Evolutionary conservation across 92 coral and sea anemone species (phyloP), one percentile per base, ranked within the genome.

Genomic region (Zoanthus sociatus): DNA sequence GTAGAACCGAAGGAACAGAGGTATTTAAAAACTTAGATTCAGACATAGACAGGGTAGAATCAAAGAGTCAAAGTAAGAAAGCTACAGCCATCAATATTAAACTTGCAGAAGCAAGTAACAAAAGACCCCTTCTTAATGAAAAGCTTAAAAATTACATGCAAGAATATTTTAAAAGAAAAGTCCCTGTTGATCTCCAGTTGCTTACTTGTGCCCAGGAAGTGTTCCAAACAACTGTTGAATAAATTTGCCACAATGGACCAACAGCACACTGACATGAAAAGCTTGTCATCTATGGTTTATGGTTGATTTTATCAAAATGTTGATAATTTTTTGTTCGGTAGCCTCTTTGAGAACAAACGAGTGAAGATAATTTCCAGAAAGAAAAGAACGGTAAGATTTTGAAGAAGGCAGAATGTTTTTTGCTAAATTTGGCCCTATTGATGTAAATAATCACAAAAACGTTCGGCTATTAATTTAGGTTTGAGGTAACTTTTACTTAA

Each of bases 61-160:
- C 63, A 56, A 15, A 56, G 63, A 56, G 63, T 56, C 63, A 1
- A 56, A 56, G 63, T 56, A 15, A 56, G 63, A 56, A 15, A 56
- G 12, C 63, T 14, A 56, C 63, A 56, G 63, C 63, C 63, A 56
- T 15, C 63, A 56, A 56, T 56, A 11, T 56, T 56, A 56, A 56
- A 56, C 8, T 12, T 56, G 14, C 8, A 7, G 63, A 12, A 56
- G 63, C 17, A 56, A 56, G 63, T 26, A 26, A 26, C 14, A 56
- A 82, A 82, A 87, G 90, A 87, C 67, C 90, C 87, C 90, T 87
- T 66, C 56, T 79, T 85, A 21, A 73, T 71, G 88, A 85, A 53
- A 85, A 85, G 63, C 88, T 85, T 61, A 73, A 85, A 73, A 85
- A 26, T 76, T 79, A 85, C 88, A 73, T 74, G 67, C 88, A 73